Evolutionary conservation across 2,888 invertebrate genomes (phyloP).

Genomic region (Hypena proboscidalis): DNA sequence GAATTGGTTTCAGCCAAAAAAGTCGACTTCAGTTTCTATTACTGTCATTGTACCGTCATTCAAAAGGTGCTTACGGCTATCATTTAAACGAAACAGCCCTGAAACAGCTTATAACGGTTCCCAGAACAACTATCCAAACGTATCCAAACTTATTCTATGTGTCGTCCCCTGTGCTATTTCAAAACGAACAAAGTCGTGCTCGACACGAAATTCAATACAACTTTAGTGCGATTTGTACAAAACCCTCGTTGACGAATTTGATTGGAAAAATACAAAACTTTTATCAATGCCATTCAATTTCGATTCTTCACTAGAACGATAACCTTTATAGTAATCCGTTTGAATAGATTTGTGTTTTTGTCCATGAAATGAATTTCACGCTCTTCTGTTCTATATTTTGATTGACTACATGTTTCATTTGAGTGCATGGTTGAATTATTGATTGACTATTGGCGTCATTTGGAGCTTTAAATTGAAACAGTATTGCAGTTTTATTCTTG

Average conservation of each 20-base stretch:
- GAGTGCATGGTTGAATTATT: conserved; percentile 1
- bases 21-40: background rate
- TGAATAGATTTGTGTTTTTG: conserved; percentile 27
- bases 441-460: conserved; percentile 5
- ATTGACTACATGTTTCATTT: conserved; percentile 7
- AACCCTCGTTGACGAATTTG: conserved; percentile 22
- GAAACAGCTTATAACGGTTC: conserved; percentile 23
- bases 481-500: too few species aligned
- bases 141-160: conserved; percentile 25
- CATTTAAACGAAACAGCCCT: conserved; percentile 6
- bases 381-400: conserved; percentile 2
- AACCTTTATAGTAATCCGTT: conserved; percentile 21
- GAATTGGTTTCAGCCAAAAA: too few species aligned
- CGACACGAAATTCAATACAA: conserved; percentile 39
- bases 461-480: too few species aligned
- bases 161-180: conserved; percentile 32
- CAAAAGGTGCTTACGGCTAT: background rate
- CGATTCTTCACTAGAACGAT: conserved; percentile 20
- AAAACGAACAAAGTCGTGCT: conserved; percentile 12
- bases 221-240: conserved; percentile 33
- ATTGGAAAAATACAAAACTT: conserved; percentile 33
- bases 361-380: conserved; percentile 27
- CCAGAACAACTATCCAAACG: conserved; percentile 31
- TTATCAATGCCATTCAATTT: conserved; percentile 18
- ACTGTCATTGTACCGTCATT: conserved; percentile 1